Conservation (phyloP, 1,140 invertebrate genomes). For the Eueides isabella region DNA sequence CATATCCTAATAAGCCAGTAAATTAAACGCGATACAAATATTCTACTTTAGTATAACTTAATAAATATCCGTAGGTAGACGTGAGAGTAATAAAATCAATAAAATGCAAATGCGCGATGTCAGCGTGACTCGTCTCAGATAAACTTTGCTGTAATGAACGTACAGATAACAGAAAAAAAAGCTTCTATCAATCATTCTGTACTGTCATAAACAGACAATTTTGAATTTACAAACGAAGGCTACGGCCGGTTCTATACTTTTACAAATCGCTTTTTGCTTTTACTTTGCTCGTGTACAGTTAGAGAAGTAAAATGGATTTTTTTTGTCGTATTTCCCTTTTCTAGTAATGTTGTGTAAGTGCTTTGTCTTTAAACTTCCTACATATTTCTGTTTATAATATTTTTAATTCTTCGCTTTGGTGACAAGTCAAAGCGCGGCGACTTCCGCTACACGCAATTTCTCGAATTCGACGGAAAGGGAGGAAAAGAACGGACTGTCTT, state of each 20-base stretch:
- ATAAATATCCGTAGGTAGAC: neutral
- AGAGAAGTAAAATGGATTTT: too few species aligned
- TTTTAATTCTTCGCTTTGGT: neutral
- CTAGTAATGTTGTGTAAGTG: too few species aligned
- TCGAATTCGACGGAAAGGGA: neutral
- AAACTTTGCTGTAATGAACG: neutral
- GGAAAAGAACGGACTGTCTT: too few species aligned
- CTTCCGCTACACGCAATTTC: neutral
- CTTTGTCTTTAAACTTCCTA: too few species aligned
- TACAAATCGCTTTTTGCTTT: too few species aligned
- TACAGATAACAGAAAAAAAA: neutral
- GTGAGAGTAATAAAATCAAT: neutral
- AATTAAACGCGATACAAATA: neutral
- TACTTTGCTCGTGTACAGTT: too few species aligned
- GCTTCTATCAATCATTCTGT: neutral
- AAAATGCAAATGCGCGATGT: constrained; percentile 7
- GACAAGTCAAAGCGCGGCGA: neutral
- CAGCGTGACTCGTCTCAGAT: constrained; percentile 7
- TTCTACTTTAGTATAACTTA: neutral
- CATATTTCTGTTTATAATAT: too few species aligned
- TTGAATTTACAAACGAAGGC: neutral
- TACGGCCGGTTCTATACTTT: neutral
- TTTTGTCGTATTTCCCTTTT: too few species aligned
- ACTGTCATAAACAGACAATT: neutral
- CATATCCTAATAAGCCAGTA: neutral